These are phyloP conservation scores for Ophiothrix spiculata DNA, from an alignment of 35 echinoderm and acorn worm species.

Conservation along the genomic window DNA sequence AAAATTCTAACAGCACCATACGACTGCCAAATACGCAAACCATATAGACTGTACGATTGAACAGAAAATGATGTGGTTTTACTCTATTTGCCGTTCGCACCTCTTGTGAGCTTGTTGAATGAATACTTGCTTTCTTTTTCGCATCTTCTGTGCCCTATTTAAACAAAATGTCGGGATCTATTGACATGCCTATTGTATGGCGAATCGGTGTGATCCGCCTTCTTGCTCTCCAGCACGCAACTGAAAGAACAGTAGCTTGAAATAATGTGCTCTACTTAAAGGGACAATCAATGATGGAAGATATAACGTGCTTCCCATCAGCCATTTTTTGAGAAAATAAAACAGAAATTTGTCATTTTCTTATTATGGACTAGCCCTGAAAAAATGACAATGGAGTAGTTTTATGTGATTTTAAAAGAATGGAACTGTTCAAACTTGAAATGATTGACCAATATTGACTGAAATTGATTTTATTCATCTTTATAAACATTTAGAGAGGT, in stretches of 20 bases:
- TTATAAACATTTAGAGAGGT: too few relatives aligned
- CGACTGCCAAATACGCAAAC: background rate
- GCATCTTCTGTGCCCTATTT: background rate
- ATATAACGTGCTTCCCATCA: too few relatives aligned
- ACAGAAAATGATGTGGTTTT: background rate
- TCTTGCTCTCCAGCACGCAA: background rate
- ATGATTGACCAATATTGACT: too few relatives aligned
- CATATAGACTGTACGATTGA: conserved; percentile 1
- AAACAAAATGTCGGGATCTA: background rate
- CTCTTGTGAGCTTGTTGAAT: background rate
- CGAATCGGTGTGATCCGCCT: background rate
- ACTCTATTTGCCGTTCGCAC: background rate
- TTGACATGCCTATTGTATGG: conserved; percentile 6
- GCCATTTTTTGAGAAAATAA: too few relatives aligned
- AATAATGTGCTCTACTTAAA: background rate
- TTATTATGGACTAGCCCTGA: background rate
- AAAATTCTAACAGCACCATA: background rate
- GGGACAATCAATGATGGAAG: background rate
- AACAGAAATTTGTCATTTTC: too few relatives aligned
- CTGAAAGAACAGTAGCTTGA: background rate
- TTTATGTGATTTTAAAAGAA: too few relatives aligned
- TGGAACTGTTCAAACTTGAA: too few relatives aligned
- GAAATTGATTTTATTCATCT: too few relatives aligned
- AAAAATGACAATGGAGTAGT: too few relatives aligned
- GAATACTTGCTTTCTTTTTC: background rate